Evolutionary conservation across 2,797 vertebrate genomes (phyloP).

Genomic region (Sebastes diploproa): DNA sequence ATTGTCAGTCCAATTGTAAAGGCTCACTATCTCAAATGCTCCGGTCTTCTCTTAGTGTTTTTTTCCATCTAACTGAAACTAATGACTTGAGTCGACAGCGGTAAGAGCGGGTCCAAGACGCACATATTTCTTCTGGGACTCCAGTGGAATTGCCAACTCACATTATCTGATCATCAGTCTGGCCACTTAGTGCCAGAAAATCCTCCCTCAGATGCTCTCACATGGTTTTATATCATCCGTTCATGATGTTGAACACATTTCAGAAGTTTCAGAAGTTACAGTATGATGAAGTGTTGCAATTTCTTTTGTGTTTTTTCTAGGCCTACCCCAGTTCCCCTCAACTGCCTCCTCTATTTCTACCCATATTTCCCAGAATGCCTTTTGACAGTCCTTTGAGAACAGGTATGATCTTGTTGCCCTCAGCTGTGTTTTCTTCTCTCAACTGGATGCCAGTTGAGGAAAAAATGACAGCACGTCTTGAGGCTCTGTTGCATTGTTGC

Average conservation of each 20-base stretch:
- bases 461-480: background rate
- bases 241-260: constrained; percentile 9
- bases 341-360: background rate
- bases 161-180: constrained; percentile 19
- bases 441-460: background rate
- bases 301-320: background rate
- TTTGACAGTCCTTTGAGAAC: background rate
- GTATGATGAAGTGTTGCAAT: constrained; percentile 20
- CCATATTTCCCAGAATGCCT: background rate
- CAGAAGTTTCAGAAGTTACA: constrained; percentile 5
- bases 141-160: constrained; percentile 4
- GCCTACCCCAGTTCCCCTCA: background rate
- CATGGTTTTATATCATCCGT: constrained; percentile 10
- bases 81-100: constrained; percentile 2
- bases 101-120: background rate
- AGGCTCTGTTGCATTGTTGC: background rate
- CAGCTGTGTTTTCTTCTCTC: background rate
- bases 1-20: background rate
- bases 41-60: background rate
- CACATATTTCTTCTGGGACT: constrained; percentile 21
- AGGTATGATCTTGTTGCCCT: constrained; percentile 1
- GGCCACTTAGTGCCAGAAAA: background rate
- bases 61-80: background rate
- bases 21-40: background rate
- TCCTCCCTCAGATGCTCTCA: constrained; percentile 13